Conservation (phyloP, 2,797 vertebrate genomes). For the Choloepus didactylus region DNA sequence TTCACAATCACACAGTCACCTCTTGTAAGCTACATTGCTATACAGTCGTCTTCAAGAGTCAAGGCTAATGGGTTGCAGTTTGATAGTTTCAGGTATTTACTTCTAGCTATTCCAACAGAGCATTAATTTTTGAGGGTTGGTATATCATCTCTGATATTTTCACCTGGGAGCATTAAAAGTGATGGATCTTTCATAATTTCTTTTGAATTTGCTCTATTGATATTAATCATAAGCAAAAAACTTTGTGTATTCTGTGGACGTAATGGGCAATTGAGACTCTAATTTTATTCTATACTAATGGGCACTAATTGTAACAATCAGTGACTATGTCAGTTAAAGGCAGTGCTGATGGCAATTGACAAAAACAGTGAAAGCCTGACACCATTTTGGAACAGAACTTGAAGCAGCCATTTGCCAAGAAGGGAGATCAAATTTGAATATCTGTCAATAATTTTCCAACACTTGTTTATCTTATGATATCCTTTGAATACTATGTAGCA, state of each 20-base stretch:
- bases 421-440: slow-evolving; percentile 67
- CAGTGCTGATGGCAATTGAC: slow-evolving; percentile 86
- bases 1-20: too few relatives aligned
- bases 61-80: too few relatives aligned
- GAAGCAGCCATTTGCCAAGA: slow-evolving; percentile 84
- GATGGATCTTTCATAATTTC: slow-evolving; percentile 86
- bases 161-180: slow-evolving; percentile 85
- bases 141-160: slow-evolving; percentile 80
- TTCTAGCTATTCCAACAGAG: not conserved
- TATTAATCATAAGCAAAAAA: slow-evolving; percentile 88
- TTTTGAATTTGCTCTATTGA: slow-evolving; percentile 85
- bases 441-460: not conserved
- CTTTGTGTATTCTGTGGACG: slow-evolving; percentile 87
- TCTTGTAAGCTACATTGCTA: too few relatives aligned
- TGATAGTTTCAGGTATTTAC: too few relatives aligned
- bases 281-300: slow-evolving; percentile 88
- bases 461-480: not conserved
- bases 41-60: too few relatives aligned
- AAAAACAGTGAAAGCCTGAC: slow-evolving; percentile 83
- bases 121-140: slow-evolving; percentile 84
- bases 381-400: slow-evolving; percentile 85
- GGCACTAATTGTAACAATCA: slow-evolving; percentile 88
- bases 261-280: slow-evolving; percentile 88
- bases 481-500: not conserved
- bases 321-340: slow-evolving; percentile 88